These are phyloP conservation scores for Limnodromus scolopaceus DNA, from an alignment of 2,797 vertebrate genomes.

Conservation along the genomic window DNA sequence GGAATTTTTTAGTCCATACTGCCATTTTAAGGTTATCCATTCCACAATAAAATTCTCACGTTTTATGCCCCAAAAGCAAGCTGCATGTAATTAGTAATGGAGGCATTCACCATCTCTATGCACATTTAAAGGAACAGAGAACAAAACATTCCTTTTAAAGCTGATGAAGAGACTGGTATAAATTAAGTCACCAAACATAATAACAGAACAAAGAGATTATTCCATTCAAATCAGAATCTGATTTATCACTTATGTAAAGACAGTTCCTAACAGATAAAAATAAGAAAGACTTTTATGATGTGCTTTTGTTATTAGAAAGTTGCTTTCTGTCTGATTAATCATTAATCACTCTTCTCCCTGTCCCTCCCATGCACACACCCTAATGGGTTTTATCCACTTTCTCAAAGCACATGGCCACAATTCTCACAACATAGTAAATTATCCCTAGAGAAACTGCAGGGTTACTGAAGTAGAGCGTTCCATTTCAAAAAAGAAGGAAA, in stretches of 20 bases:
- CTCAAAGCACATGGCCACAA: not conserved
- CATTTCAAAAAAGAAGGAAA: not conserved
- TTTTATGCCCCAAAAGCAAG: not conserved
- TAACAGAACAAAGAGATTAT: not conserved
- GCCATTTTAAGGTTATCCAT: not conserved
- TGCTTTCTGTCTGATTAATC: not conserved
- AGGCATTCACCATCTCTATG: not conserved
- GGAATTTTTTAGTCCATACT: not conserved
- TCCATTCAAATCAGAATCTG: not conserved
- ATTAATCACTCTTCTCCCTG: not conserved
- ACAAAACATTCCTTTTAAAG: constrained; percentile 10
- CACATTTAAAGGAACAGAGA: not conserved
- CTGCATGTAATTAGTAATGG: not conserved
- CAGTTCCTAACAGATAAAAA: not conserved
- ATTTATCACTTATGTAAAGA: constrained; percentile 4
- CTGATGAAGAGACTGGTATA: not conserved
- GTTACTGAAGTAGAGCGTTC: not conserved
- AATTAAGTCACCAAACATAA: not conserved
- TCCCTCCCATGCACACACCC: not conserved
- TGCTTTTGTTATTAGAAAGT: not conserved
- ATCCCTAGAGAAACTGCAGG: not conserved
- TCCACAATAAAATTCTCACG: not conserved
- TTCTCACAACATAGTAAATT: not conserved
- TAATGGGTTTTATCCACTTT: not conserved
- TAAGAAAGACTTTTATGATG: not conserved